Base-by-base conservation (phyloP, 2,113 vertebrate genomes). In the Gambusia affinis region DNA sequence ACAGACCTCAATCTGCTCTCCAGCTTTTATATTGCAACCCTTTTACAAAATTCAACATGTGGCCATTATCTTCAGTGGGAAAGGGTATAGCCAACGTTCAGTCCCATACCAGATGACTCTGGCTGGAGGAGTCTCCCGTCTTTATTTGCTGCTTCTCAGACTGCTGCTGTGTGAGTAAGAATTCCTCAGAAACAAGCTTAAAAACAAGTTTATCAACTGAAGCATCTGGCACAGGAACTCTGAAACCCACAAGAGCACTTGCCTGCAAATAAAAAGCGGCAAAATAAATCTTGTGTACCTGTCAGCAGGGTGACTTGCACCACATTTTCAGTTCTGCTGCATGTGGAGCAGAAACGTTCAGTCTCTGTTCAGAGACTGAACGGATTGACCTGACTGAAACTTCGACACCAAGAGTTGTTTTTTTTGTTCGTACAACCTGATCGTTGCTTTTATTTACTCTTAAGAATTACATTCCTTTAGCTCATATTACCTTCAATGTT, bases 191-290 rank as follows among this genome's bases (percentile, higher is more conserved):
- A 42, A 54, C 24, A 54, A 35, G 24, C 61, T 17, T 31, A 28
- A 42, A 29, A 22, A 62, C 6, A 27, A 30, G 28, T 39, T 61
- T 28, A 29, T 42, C 35, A 31, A 5, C 51, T 17, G 6, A 70
- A 37, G n/a, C 8, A 27, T 33, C 35, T 62, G 19, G n/a, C 28
- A 3, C 27, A 24, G 22, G 12, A 33, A n/a, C 62, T 28, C 61
- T 64, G 61, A 54, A 73, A 37, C 31, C 37, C 44, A 60, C 63
- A 65, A 47, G 70, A 63, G 29, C 15, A 28, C 44, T 17, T 8
- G 27, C 2, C 47, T 28, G 15, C 15, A 37, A 8, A 12, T 29
- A 29, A 37, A 74, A 29, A 27, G 8, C 28, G 54, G 14, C 10
- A 19, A 4, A 39, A 39, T 63, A 61, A 44, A 42, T 47, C 28